phyloP scores from a whole-genome alignment of 2,797 vertebrate genomes.

The Bovichtus diacanthus region DNA sequence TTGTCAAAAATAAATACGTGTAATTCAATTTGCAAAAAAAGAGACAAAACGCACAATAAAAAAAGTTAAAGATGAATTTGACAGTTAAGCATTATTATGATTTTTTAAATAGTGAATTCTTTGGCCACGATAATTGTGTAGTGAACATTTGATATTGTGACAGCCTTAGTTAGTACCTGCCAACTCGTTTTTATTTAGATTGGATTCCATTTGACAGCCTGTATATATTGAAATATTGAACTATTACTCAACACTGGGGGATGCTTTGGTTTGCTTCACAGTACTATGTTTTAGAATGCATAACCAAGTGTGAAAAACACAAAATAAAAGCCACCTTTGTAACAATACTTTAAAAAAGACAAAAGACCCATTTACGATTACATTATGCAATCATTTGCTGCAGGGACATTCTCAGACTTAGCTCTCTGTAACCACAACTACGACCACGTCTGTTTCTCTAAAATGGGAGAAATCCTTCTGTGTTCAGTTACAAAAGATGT shows the following conservation, averaged over 20 bases:
- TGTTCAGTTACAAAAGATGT: constrained; percentile 46
- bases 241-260: constrained; percentile 2
- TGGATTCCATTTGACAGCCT: neutral
- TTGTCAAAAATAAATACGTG: no score
- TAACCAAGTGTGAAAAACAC: neutral
- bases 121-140: no score
- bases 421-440: constrained; percentile 46
- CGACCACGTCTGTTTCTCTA: constrained; percentile 27
- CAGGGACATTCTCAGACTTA: constrained; percentile 25
- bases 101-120: no score
- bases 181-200: neutral
- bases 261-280: constrained; percentile 25
- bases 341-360: neutral
- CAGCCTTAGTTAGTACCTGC: neutral
- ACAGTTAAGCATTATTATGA: no score
- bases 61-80: no score
- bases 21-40: no score
- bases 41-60: no score
- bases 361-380: neutral
- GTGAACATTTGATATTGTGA: no score
- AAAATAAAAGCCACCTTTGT: constrained; percentile 16
- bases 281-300: neutral
- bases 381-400: constrained; percentile 14
- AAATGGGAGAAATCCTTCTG: constrained; percentile 45
- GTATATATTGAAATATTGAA: neutral